Base-by-base conservation (phyloP, 2,113 vertebrate species). In the Uria lomvia region DNA sequence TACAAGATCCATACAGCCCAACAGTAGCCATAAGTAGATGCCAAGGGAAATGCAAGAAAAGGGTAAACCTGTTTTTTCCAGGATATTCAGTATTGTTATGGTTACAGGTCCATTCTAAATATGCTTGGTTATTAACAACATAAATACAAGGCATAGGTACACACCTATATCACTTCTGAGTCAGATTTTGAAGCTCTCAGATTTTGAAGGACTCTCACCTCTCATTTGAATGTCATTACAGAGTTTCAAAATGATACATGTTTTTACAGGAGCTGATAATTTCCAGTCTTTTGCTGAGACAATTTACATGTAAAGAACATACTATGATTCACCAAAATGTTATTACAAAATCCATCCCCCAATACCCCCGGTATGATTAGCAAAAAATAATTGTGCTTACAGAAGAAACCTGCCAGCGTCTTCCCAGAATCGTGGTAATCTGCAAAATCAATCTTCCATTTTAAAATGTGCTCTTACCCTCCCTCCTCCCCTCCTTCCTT, bases 361-460 rank as follows among this genome's bases (percentile, higher is more conserved):
- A 75, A 74, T 73, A 58, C 12, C 15, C 13, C 8, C 56, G 30
- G 34, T 67, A 56, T 19, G 27, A 90, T 86, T 92, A 91, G 15
- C 29, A 70, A 91, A 92, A 90, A 9, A 10, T 58, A 80, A 78
- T 47, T 70, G 26, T 66, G 29, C 12, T 72, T 92, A n/a, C 1
- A 0, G 36, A 49, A 74, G 40, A 62, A 91, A 80, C 15, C 23
- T 92, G 26, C 7, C 8, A 34, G 7, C 36, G 10, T 56, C 47
- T 85, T 92, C 58, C 60, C 38, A 72, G 88, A 90, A 92, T 21
- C 5, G 0, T 45, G 22, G 4, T 82, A 90, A 92, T 67, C 71
- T 92, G 43, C 19, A 94, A 94, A 96, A 80, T 83, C 50, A 71
- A 77, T 63, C 50, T 94, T 53, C 55, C 23, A 60, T 89, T 95